Evolutionary conservation across 1,140 invertebrate genomes (phyloP), one percentile per base, ranked within the genome.

Genomic region (Drosophila ficusphila): DNA sequence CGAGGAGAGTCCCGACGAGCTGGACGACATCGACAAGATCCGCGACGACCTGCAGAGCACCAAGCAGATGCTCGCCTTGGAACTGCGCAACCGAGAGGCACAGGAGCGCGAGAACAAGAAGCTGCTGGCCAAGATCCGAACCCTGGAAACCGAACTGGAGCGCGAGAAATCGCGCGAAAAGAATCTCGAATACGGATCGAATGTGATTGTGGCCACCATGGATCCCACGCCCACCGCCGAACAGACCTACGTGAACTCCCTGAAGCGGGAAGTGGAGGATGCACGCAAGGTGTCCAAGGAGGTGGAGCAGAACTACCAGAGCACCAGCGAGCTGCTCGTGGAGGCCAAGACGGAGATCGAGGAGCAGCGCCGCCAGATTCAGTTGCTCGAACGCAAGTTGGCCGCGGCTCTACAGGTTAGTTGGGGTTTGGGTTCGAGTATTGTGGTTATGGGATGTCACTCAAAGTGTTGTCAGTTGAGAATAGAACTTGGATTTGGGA

Each of bases 11-110:
- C 94, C 94, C 16, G 96, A 96, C 82, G 96, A 97, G 74, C 94
- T 96, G 93, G 96, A 98, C 68, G 96, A 98, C 74, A 97, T 97
- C 74, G 96, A 97, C 79, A 96, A 96, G 89, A 95, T 97, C n/a
- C 93, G 97, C 60, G 97, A 98, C 78, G 97, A 97, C 91, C 93
- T 98, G 31, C 97, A 97, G 90, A 97, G 96, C 54, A 97, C 96
- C 1, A 98, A 98, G 92, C 96, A 97, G 92, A 95, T 97, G 93
- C 92, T 98, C 61, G 96, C 96, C 2, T 92, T 97, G 38, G 97
- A 98, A 92, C 92, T 97, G 64, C 93, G 96, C 86, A 97, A 97
- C 79, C 97, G 97, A 89, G 96, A 97, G 90, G 95, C 96, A 0
- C 93, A 97, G 70, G 96, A 96, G 65, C 94, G 96, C 75, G 96